phyloP scores from a whole-genome alignment of 2,888 invertebrate species.

The Carabus problematicus region DNA sequence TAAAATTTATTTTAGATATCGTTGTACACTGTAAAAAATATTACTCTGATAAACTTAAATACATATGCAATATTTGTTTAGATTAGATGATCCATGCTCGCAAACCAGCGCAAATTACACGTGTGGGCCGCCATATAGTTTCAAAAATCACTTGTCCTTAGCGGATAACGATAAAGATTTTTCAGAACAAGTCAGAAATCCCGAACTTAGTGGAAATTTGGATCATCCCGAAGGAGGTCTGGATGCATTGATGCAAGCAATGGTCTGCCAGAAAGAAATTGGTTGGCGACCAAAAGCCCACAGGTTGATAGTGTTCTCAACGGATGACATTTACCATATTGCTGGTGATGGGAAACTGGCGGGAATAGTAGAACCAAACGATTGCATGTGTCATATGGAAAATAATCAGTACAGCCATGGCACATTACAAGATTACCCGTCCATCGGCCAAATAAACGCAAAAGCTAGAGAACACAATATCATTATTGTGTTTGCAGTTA shows the following conservation, averaged over 20 bases:
- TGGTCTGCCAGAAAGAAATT: constrained; percentile 68
- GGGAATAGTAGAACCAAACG: constrained; percentile 74
- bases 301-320: constrained; percentile 75
- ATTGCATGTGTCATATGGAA: constrained; percentile 71
- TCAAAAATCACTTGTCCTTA: constrained; percentile 74
- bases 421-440: constrained; percentile 77
- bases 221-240: constrained; percentile 72
- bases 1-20: too few relatives aligned
- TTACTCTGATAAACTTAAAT: not conserved
- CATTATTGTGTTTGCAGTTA: constrained; percentile 79
- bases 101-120: constrained; percentile 3
- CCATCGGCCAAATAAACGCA: constrained; percentile 71
- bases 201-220: constrained; percentile 58
- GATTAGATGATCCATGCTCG: constrained; percentile 51
- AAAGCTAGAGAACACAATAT: constrained; percentile 72
- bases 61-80: not conserved
- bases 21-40: not conserved
- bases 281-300: constrained; percentile 77
- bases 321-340: constrained; percentile 69
- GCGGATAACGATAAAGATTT: constrained; percentile 64
- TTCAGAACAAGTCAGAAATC: constrained; percentile 55
- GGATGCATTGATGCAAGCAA: constrained; percentile 81
- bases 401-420: constrained; percentile 66
- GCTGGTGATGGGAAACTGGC: constrained; percentile 79
- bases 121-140: constrained; percentile 72